Percentiles rank a stretch among this genome's conserved stretches.
Evolutionary conservation across 30 jellyfish, hydroid and myxozoan species (phyloP).

Genomic region (Turritopsis dohrnii): DNA sequence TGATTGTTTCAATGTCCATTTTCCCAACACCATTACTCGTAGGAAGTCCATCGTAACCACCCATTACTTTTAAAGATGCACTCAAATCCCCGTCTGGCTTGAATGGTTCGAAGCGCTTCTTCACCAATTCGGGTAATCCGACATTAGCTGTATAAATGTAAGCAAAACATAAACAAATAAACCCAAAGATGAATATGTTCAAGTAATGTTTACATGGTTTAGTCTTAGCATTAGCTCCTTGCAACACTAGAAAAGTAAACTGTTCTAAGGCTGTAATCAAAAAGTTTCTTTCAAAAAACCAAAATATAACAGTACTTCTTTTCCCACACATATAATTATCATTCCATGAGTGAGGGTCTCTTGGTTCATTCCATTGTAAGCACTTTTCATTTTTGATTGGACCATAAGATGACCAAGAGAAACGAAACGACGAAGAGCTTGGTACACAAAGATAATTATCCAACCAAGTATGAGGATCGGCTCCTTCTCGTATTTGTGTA

Average conservation of each 20-base stretch:
- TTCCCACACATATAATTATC: neutral
- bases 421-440: neutral
- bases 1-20: neutral
- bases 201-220: no score
- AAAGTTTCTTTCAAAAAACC: no score
- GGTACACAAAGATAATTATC: slow-evolving; percentile 8
- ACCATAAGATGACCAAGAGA: slow-evolving; percentile 12
- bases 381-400: neutral
- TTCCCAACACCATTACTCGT: neutral
- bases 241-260: neutral
- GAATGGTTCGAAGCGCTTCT: neutral
- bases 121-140: no score
- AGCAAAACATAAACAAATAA: no score
- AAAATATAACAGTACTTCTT: neutral
- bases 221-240: neutral
- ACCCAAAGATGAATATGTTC: no score
- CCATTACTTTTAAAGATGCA: neutral
- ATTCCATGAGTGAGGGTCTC: slow-evolving; percentile 13
- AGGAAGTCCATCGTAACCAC: neutral
- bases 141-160: no score
- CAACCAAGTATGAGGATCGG: slow-evolving; percentile 5
- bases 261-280: neutral
- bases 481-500: neutral
- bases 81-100: neutral
- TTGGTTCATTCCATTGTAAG: neutral